phyloP scores from a whole-genome alignment of 2,113 vertebrate genomes.

The Sinocyclocheilus anophthalmus region DNA sequence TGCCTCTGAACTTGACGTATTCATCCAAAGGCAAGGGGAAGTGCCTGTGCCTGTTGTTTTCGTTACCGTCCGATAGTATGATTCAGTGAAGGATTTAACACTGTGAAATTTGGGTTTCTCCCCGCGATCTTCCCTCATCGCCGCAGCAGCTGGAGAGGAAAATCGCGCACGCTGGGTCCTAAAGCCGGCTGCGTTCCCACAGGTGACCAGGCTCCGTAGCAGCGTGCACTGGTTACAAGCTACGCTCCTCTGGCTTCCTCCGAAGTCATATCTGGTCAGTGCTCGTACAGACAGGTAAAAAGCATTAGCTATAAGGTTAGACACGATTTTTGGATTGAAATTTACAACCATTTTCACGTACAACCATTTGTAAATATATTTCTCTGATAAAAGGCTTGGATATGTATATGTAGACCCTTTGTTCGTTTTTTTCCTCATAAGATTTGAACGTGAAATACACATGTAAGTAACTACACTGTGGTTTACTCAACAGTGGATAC shows the following conservation, averaged over 20 bases:
- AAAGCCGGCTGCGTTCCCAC: constrained; percentile 74
- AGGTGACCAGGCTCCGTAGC: constrained; percentile 70
- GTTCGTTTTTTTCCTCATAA: neutral
- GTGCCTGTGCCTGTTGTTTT: constrained; percentile 60
- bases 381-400: neutral
- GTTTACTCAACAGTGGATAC: neutral
- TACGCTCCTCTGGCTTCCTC: neutral
- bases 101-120: constrained; percentile 77
- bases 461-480: neutral
- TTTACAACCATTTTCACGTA: neutral
- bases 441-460: neutral
- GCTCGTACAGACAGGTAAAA: neutral
- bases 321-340: neutral
- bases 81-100: constrained; percentile 70
- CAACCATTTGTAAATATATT: neutral
- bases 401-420: no score
- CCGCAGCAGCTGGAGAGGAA: constrained; percentile 84
- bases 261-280: neutral
- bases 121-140: constrained; percentile 83
- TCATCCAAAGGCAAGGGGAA: constrained; percentile 66
- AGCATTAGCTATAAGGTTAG: neutral
- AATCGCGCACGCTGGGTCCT: constrained; percentile 85
- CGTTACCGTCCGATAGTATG: constrained; percentile 60
- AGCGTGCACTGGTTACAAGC: neutral
- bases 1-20: constrained; percentile 57